Evolutionary conservation across 1,140 invertebrate species (phyloP), one percentile per base, ranked within the genome.

Genomic region (Capitella teleta): DNA sequence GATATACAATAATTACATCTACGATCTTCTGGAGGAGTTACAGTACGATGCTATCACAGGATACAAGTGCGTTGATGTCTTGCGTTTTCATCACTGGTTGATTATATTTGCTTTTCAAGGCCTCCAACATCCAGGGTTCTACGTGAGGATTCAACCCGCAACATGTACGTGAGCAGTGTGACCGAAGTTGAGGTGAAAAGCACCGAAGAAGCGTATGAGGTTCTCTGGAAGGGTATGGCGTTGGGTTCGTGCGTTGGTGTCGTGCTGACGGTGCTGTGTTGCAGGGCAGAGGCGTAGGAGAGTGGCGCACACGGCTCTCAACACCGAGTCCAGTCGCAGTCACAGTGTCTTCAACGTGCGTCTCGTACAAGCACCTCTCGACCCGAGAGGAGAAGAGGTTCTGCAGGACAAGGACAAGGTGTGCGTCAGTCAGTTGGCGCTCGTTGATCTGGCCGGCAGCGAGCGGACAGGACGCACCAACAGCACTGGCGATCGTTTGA

Each of bases 1-100:
- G 74, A 88, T 98, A 62, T 98, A 98, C 70, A 98, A 99, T 66
- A 97, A 98, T 61, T 85, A 81, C 68, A 87, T 97, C 5, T 98
- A 89, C 74, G 95, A 99, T 78, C 76, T 98, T 18, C 74, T 98
- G 3, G 81, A 83, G 51, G 91, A 97, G 61, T 79, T 86, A 46
- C 61, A 72, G 1, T 57, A 71, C 49, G 66, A 73, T 40, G 57
- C 63, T 1, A 71, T 69, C 52, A 63, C 61, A 21, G 65, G 67
- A 19, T 64, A 66, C 55, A 66, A 67, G 68, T 71, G 58, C 61
- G 60, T 59, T 5, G 40, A 40, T 59, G 5, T 24, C 10, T 34
- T 10, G 10, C 10, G 32, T 34, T 34, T 34, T 34, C 10, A 34
- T 34, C 10, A 34, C 10, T 16, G 10, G 32, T 16, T 34, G 32